phyloP scores from a whole-genome alignment of 2,888 invertebrate species.

The Machimus rusticus region DNA sequence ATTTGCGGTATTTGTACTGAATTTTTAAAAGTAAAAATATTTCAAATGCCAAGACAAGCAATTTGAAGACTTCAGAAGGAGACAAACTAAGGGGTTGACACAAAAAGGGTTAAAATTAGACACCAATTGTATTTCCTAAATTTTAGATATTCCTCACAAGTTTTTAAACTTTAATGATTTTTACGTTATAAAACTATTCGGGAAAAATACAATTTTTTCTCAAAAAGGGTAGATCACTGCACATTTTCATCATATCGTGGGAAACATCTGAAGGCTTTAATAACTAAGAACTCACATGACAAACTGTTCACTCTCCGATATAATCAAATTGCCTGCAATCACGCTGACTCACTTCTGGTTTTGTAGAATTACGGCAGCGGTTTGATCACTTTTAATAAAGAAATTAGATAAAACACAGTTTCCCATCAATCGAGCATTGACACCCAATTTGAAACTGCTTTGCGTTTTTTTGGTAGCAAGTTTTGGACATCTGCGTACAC shows the following conservation, averaged over 20 bases:
- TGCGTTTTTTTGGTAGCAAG: not conserved
- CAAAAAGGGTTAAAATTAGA: conserved; percentile 15
- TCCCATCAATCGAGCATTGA: conserved; percentile 4
- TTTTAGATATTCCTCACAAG: not conserved
- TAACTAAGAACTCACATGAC: not conserved
- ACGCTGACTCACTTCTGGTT: not conserved
- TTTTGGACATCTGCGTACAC: conserved; percentile 18
- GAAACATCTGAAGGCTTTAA: not conserved
- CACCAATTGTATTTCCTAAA: not conserved
- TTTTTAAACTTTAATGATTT: not conserved
- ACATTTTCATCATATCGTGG: not conserved
- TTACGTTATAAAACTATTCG: not conserved
- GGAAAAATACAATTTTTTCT: not conserved
- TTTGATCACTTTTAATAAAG: not conserved
- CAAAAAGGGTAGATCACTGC: not conserved
- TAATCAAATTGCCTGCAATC: not conserved
- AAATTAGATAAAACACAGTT: not conserved
- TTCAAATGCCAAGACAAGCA: not conserved
- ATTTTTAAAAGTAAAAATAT: not conserved
- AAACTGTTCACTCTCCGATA: not conserved
- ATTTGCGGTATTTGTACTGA: not conserved
- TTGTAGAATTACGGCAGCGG: not conserved
- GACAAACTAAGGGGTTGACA: not conserved
- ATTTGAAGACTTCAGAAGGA: not conserved
- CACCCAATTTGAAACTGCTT: not conserved